Evolutionary conservation across 2,888 invertebrate species (phyloP), one percentile per base, ranked within the genome.

Genomic region (Atethmia centrago): DNA sequence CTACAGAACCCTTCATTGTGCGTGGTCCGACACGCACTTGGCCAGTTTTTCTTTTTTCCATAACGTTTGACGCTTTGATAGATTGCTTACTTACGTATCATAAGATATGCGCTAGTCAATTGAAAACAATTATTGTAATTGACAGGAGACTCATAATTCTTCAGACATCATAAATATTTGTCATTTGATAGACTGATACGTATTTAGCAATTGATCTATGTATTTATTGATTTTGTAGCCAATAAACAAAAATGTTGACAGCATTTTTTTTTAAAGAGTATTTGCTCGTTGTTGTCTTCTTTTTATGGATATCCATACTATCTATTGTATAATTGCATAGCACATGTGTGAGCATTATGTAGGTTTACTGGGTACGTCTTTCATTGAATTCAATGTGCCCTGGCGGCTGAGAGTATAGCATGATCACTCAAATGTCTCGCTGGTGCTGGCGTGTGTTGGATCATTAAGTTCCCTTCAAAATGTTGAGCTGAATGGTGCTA

Each of bases 71-170:
- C 42, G 21, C 10, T 61, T 65, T 68, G 72, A 82, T 83, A 58
- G 5, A 83, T 80, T 56, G 40, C 64, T 64, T 55, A 58, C 45
- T 65, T 75, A 51, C 2, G 10, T 31, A 53, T 59, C n/a, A 28
- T 61, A 64, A 73, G 65, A 31, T 70, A 77, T 72, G 10, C 64
- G 14, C 47, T 0, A 51, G 21, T 40, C 78, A 65, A 56, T 62
- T 62, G 59, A 53, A 72, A 67, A 82, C 66, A 72, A 72, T 67
- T 42, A 65, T 55, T 42, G 21, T 64, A 59, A 71, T 61, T 74
- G 67, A 58, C 61, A 80, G 31, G 40, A 51, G 59, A 64, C n/a
- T 74, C 69, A 68, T 83, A 70, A 82, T 72, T 83, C 25, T 59
- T 64, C 53, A 47, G 56, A 73, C 19, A 65, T 49, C 28, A 61